These are phyloP conservation scores for Pseudomugil gertrudae DNA, from an alignment of 2,797 vertebrate genomes.

Conservation along the genomic window DNA sequence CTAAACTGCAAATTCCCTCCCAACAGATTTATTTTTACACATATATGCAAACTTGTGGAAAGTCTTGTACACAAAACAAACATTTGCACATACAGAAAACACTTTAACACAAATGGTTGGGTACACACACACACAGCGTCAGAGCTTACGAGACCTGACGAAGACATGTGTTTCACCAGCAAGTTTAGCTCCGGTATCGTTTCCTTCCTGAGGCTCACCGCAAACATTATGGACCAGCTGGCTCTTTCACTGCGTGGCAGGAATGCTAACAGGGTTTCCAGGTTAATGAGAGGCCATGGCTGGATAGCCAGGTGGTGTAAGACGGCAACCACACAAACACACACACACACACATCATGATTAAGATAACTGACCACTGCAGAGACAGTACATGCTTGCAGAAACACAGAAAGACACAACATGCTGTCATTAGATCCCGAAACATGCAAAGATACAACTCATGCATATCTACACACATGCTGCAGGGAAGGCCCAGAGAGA, in stretches of 20 bases:
- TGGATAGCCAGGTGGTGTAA: not conserved
- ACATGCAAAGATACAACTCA: slow-evolving; percentile 20
- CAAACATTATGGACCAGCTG: slow-evolving; percentile 51
- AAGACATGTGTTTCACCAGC: slow-evolving; percentile 65
- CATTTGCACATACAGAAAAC: slow-evolving; percentile 58
- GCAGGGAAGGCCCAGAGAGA: slow-evolving; percentile 40
- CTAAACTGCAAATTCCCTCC: slow-evolving; percentile 52
- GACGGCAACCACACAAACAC: not conserved
- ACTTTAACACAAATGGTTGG: slow-evolving; percentile 34
- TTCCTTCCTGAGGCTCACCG: slow-evolving; percentile 72
- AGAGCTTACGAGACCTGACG: slow-evolving; percentile 40
- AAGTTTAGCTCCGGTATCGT: slow-evolving; percentile 48
- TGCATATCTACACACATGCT: slow-evolving; percentile 1
- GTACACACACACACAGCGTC: slow-evolving; percentile 18
- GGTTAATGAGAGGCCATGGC: slow-evolving; percentile 35
- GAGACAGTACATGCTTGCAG: slow-evolving; percentile 8
- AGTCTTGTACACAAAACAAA: slow-evolving; percentile 43
- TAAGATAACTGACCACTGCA: slow-evolving; percentile 7
- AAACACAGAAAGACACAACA: slow-evolving; percentile 46
- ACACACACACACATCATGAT: slow-evolving; percentile 3
- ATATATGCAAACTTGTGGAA: slow-evolving; percentile 43
- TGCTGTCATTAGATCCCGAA: slow-evolving; percentile 21
- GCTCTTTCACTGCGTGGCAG: slow-evolving; percentile 19
- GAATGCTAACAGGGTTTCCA: slow-evolving; percentile 31
- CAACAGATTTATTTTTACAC: slow-evolving; percentile 55